Evolutionary conservation across 2,113 vertebrate species (phyloP), one percentile per base, ranked within the genome.

Genomic region (Steatornis caripensis): DNA sequence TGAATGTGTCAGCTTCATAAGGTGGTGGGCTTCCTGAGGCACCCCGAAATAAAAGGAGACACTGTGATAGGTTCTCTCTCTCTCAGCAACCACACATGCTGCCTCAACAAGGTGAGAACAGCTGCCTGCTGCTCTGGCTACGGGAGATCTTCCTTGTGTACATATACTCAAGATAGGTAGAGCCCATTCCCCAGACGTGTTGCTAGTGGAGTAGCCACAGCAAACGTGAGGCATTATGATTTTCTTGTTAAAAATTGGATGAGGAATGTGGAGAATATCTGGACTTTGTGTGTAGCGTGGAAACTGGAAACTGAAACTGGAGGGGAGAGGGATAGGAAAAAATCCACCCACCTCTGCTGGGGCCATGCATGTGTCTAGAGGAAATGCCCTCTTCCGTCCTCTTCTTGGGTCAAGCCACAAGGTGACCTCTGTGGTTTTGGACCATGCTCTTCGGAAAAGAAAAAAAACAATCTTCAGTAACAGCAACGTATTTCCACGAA

Each of bases 71-170:
- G 1, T 34, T 58, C 36, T 55, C 30, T 68, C 30, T 68, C 13
- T 34, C 39, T 61, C 49, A 23, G 36, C 39, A 72, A 75, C 15
- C 9, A 24, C 13, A 26, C 0, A 0, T 5, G 11, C 11, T 75
- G 30, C 27, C 49, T 22, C 20, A 16, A 70, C 34, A 65, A 24
- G 20, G 5, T 0, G 1, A n/a, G 32, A 78, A n/a, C 23, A 46
- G 19, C 37, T 76, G 15, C 15, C 32, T 16, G 9, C 21, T 71
- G 32, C 39, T 54, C 5, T 22, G 34, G 39, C 30, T 53, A 5
- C 0, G 0, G 22, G 43, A 55, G 17, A 5, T 43, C 5, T 7
- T 74, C 16, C 12, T 16, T 64, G 9, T 37, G 24, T 29, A 45
- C 55, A 57, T 34, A 43, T 13, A 46, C 4, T 41, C 3, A 23